Conservation (phyloP, 2,113 vertebrate species). For the Plecotus auritus region DNA sequence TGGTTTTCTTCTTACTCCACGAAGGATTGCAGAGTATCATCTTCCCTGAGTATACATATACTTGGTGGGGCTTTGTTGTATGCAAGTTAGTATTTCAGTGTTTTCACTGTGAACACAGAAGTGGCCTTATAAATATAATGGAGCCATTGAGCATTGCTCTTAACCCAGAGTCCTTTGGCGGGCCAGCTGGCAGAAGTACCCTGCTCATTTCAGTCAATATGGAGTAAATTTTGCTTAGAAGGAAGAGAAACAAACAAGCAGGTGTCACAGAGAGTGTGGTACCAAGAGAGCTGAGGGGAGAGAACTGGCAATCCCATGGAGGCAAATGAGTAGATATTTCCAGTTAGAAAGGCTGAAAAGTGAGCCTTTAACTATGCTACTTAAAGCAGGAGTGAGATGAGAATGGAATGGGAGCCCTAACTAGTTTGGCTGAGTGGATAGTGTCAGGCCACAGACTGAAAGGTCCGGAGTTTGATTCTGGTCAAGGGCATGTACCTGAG, state of each 20-base stretch:
- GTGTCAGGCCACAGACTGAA: no score
- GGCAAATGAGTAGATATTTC: neutral
- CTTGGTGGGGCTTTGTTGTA: neutral
- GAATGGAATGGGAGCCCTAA: neutral
- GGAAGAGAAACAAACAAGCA: neutral
- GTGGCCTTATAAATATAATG: conserved; percentile 18
- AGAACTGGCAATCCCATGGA: neutral
- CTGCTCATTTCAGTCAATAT: neutral
- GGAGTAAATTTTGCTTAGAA: neutral
- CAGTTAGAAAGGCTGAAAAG: neutral
- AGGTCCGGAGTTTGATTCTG: no score
- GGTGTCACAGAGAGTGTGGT: neutral
- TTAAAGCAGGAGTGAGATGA: neutral
- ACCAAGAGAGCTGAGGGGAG: neutral
- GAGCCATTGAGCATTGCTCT: neutral
- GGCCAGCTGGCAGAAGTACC: neutral
- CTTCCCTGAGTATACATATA: neutral
- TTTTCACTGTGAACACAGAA: neutral
- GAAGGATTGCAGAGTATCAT: neutral
- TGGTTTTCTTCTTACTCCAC: neutral
- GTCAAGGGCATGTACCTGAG: no score
- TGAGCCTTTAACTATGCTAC: neutral
- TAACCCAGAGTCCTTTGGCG: neutral
- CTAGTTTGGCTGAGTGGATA: no score
- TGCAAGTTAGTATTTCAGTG: neutral